Percentiles rank a stretch among this genome's conserved stretches.
Evolutionary conservation across 2,797 vertebrate species (phyloP).

Genomic region (Enteromius fasciolatus): DNA sequence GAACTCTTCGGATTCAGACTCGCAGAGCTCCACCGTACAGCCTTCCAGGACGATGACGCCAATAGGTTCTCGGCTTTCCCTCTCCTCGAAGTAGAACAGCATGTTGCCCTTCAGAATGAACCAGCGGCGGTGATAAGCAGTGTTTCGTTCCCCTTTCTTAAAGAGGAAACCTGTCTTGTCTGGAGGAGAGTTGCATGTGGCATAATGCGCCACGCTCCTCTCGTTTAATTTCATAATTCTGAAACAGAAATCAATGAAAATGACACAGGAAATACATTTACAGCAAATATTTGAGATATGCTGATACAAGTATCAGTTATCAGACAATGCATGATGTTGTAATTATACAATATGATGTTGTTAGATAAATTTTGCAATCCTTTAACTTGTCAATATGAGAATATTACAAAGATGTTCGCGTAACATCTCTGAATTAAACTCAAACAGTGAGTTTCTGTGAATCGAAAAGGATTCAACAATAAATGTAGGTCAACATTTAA

Average conservation of each 20-base stretch:
- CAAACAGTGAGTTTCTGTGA: background rate
- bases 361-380: background rate
- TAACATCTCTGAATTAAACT: background rate
- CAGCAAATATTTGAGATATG: background rate
- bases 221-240: slow-evolving; percentile 95
- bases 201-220: slow-evolving; percentile 91
- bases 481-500: background rate
- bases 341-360: background rate
- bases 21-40: slow-evolving; percentile 95
- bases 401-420: background rate
- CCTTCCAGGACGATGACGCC: slow-evolving; percentile 95
- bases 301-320: background rate
- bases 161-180: slow-evolving; percentile 91
- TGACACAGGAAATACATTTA: background rate
- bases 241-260: background rate
- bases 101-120: slow-evolving; percentile 96
- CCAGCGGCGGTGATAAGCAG: slow-evolving; percentile 93
- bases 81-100: slow-evolving; percentile 98
- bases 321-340: background rate
- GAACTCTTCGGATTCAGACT: slow-evolving; percentile 84
- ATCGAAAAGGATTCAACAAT: background rate
- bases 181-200: slow-evolving; percentile 89
- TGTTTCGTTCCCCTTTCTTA: slow-evolving; percentile 92
- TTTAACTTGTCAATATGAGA: background rate
- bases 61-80: slow-evolving; percentile 87